Conservation (phyloP, 1,140 invertebrate species). For the Lysiphlebus fabarum region DNA sequence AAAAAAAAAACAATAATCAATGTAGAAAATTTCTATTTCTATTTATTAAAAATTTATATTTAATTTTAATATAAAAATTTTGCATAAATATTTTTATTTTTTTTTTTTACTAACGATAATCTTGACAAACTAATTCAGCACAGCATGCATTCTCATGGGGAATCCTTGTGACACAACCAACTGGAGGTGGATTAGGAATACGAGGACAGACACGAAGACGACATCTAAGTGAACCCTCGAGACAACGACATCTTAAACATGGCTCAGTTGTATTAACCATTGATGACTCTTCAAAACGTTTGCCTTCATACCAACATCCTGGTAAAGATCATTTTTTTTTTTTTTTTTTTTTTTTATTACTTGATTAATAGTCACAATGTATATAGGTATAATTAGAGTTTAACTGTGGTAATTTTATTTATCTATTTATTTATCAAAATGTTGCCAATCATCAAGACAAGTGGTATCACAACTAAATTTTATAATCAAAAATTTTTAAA, state of each 20-base stretch:
- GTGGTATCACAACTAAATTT: background rate
- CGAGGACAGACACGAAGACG: conserved; percentile 71
- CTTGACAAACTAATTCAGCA: conserved; percentile 69
- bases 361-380: too few relatives aligned
- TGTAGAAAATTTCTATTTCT: too few relatives aligned
- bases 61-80: too few relatives aligned
- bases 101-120: conserved; percentile 50
- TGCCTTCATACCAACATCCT: conserved; percentile 68
- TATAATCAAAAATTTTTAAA: too few relatives aligned
- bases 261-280: conserved; percentile 68
- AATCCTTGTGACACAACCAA: conserved; percentile 65
- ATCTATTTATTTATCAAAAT: too few relatives aligned
- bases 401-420: too few relatives aligned
- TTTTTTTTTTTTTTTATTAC: too few relatives aligned
- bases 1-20: too few relatives aligned
- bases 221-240: conserved; percentile 69
- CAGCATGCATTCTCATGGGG: conserved; percentile 70
- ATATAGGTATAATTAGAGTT: too few relatives aligned
- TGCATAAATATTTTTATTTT: conserved; percentile 34
- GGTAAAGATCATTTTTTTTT: background rate
- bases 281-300: conserved; percentile 62
- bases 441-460: background rate
- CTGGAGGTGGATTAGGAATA: conserved; percentile 69
- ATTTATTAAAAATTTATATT: too few relatives aligned
- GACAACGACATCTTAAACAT: conserved; percentile 75